Percentiles rank a stretch among this genome's conserved stretches.
Evolutionary conservation across 2,113 vertebrate species (phyloP).

Genomic region (Onychorhynchus coronatus): DNA sequence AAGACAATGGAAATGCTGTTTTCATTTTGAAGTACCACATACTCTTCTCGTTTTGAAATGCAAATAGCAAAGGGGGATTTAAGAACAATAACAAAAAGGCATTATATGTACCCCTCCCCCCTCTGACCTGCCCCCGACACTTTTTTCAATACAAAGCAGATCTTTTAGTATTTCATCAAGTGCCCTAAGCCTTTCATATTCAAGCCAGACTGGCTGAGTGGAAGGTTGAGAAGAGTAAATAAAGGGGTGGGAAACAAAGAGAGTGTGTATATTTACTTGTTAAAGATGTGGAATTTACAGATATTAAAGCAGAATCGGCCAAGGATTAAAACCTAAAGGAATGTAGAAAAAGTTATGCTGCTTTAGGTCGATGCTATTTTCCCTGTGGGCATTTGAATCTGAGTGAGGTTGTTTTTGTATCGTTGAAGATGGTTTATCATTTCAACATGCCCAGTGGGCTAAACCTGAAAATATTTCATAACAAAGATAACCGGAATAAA

Average conservation of each 20-base stretch:
- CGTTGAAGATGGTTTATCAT: slow-evolving; percentile 60
- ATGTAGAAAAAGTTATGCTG: slow-evolving; percentile 7
- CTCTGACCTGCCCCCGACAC: background rate
- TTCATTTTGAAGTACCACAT: background rate
- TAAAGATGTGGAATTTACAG: slow-evolving; percentile 58
- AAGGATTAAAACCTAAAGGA: slow-evolving; percentile 62
- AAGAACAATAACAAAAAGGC: background rate
- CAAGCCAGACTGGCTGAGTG: background rate
- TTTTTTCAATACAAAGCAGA: background rate
- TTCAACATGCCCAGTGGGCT: slow-evolving; percentile 64
- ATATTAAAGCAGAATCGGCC: slow-evolving; percentile 49
- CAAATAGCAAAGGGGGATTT: background rate
- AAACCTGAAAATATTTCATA: slow-evolving; percentile 66
- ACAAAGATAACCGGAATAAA: slow-evolving; percentile 64
- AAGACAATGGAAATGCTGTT: background rate
- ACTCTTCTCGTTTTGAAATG: slow-evolving; percentile 14
- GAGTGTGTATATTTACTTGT: slow-evolving; percentile 21
- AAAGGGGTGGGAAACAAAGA: background rate
- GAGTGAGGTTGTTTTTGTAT: slow-evolving; percentile 41
- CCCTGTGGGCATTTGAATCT: slow-evolving; percentile 38
- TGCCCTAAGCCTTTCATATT: background rate
- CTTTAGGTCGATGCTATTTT: slow-evolving; percentile 24
- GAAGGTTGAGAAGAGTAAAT: background rate
- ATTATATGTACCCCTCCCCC: background rate
- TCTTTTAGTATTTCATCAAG: background rate